Evolutionary conservation across 2,113 vertebrate genomes (phyloP).

Genomic region (Macquaria australasica): DNA sequence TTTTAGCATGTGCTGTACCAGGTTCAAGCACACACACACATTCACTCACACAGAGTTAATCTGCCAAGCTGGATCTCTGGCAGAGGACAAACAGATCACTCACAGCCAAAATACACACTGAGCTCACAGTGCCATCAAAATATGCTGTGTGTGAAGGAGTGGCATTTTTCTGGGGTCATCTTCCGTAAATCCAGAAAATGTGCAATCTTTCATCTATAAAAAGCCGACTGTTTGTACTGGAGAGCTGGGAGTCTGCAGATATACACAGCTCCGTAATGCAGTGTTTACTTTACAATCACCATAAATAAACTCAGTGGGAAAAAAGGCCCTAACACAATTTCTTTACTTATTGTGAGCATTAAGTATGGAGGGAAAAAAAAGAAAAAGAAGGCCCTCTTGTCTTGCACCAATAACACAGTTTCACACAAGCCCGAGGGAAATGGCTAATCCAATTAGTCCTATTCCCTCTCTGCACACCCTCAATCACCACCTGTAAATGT

Average conservation of each 20-base stretch:
- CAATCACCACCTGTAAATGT: conserved; percentile 57
- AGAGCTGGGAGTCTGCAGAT: conserved; percentile 16
- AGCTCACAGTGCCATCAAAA: conserved; percentile 35
- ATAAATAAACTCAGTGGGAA: conserved; percentile 48
- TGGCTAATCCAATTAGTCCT: conserved; percentile 71
- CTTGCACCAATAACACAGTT: conserved; percentile 69
- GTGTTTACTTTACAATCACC: conserved; percentile 51
- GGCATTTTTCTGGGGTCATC: conserved; percentile 36
- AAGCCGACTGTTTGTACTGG: not conserved
- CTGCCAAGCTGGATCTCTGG: conserved; percentile 68
- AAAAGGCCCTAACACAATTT: conserved; percentile 16
- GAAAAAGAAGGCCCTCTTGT: conserved; percentile 16
- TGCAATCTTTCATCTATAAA: not conserved
- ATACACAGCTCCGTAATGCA: conserved; percentile 19
- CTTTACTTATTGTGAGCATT: conserved; percentile 14
- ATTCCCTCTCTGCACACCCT: conserved; percentile 56
- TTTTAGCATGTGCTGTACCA: conserved; percentile 20
- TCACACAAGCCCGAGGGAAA: conserved; percentile 59
- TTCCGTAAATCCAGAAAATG: conserved; percentile 23
- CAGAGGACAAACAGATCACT: conserved; percentile 53
- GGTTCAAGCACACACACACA: conserved; percentile 2
- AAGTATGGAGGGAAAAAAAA: conserved; percentile 6
- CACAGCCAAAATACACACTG: conserved; percentile 63
- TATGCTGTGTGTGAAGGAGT: conserved; percentile 13
- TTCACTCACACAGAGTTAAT: conserved; percentile 50